A percentile compares a stretch with the other conserved stretches of the same genome.
Conservation (phyloP, 2,797 vertebrate species). For the Erethizon dorsatum region DNA sequence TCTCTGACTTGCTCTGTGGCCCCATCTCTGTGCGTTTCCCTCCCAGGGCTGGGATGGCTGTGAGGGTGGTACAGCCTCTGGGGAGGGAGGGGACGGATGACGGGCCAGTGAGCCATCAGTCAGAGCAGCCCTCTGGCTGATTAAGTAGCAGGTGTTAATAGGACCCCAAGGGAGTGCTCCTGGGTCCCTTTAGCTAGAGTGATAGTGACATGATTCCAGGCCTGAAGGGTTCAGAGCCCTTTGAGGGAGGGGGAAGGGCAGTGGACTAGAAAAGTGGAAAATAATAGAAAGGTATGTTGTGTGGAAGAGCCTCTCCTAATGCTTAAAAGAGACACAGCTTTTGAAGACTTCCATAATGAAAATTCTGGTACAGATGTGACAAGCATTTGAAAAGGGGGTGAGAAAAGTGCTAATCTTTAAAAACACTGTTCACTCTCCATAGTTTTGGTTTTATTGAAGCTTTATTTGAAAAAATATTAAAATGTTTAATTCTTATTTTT, state of each 20-base stretch:
- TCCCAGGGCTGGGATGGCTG: conserved; percentile 55
- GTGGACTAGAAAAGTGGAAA: conserved; percentile 67
- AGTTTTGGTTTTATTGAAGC: neutral
- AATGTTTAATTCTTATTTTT: conserved; percentile 33
- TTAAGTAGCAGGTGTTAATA: conserved; percentile 81
- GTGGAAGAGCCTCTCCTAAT: conserved; percentile 58
- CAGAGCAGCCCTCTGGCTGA: conserved; percentile 60
- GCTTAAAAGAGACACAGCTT: conserved; percentile 39
- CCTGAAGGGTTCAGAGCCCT: conserved; percentile 77
- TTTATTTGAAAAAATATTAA: conserved; percentile 40
- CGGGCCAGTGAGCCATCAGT: conserved; percentile 56
- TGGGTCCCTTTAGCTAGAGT: conserved; percentile 63
- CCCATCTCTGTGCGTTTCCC: neutral
- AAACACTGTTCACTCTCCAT: neutral
- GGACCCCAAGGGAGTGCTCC: conserved; percentile 79
- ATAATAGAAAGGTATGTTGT: conserved; percentile 62
- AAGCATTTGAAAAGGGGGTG: neutral
- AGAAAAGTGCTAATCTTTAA: neutral
- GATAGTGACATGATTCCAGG: conserved; percentile 83
- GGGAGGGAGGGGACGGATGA: neutral
- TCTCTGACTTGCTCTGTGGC: neutral
- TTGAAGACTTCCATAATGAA: conserved; percentile 48
- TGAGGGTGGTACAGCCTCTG: neutral
- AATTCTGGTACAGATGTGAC: conserved; percentile 37
- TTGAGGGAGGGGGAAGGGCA: conserved; percentile 49